A percentile compares a stretch with the other conserved stretches of the same genome.
Conservation (phyloP, 2,888 invertebrate species). For the Cantharis flavilabris region DNA sequence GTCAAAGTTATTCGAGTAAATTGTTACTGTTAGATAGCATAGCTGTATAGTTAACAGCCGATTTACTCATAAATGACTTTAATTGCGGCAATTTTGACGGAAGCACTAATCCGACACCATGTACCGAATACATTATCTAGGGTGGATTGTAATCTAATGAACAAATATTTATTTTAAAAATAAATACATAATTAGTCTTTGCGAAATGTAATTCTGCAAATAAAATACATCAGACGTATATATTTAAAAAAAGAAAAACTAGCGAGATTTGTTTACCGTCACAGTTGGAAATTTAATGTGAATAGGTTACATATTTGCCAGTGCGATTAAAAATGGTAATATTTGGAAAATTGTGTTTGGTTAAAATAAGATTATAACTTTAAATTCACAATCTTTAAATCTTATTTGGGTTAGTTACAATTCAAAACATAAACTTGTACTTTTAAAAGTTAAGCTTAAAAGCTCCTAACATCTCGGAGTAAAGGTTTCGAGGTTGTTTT, state of each 20-base stretch:
- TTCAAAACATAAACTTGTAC: background rate
- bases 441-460: constrained; percentile 2
- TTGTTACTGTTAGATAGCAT: background rate
- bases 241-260: no score
- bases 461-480: background rate
- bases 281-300: no score
- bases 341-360: background rate
- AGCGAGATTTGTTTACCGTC: no score
- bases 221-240: background rate
- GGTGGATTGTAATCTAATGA: background rate
- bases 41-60: background rate
- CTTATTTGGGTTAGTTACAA: background rate
- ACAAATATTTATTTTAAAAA: background rate
- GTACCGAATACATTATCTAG: background rate
- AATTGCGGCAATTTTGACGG: background rate
- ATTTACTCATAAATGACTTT: background rate
- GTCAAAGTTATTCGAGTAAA: background rate
- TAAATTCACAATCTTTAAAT: background rate
- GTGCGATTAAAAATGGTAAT: background rate
- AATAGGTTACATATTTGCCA: background rate
- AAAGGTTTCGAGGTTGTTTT: background rate
- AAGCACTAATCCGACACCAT: background rate
- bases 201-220: background rate
- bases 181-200: background rate
- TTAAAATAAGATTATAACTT: background rate